Base-by-base conservation (phyloP, 1,140 invertebrate species). In the Drosophila tani region DNA sequence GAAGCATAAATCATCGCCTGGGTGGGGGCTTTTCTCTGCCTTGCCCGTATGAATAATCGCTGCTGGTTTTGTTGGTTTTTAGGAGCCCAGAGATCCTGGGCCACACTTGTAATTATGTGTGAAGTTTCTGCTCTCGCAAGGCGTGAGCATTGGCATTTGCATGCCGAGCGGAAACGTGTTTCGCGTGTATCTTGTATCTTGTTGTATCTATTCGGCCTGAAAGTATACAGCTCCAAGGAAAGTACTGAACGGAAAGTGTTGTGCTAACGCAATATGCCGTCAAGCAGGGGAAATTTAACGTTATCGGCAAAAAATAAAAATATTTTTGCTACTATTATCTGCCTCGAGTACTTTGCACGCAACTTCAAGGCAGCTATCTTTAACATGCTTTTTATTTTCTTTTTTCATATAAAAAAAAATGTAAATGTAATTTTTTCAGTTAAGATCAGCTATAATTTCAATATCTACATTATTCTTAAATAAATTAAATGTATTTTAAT, bases 61-160 rank as follows among this genome's bases (percentile, higher is more conserved):
- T 17, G 27, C 38, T 47, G 21, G 15, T 45, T 60, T 53, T 65
- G 29, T 46, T 53, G 49, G 21, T 27, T 46, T 70, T 55, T 11
- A 5, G 14, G 7, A 40, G 17, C 19, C 5, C 17, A 14, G 29
- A 67, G 40, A 67, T 53, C 49, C 49, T n/a, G 46, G 15, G 41
- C 68, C 71, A 27, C 67, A 79, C 59, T 83, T 83, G 81, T 67
- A 83, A 80, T 83, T 83, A 83, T 75, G 78, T 81, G 81, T 83
- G 66, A 83, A 88, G 79, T 83, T 77, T 81, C 59, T n/a, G 14
- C 11, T 32, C n/a, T 21, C 11, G 14, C 35, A 40, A 17, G 27
- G 49, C 35, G 49, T 24, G 21, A 24, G 21, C 21, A 24, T 24
- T 24, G 55, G 50, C 57, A 63, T 81, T 74, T 77, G 78, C 79